Base-by-base conservation (phyloP, 2,113 vertebrate species). In the Takifugu bimaculatus region DNA sequence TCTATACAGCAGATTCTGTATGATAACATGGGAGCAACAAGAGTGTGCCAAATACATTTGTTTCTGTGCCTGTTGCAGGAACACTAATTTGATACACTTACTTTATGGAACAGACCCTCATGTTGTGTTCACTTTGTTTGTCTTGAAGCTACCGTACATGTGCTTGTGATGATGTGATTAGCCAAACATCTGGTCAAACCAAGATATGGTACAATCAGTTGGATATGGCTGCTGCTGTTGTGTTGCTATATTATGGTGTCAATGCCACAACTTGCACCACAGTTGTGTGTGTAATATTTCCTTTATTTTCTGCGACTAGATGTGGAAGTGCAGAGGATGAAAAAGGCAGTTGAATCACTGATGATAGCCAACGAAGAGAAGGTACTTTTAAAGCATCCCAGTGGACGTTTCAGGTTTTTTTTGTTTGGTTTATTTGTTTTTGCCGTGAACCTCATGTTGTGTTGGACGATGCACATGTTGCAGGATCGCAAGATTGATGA, bases 401-500 rank as follows among this genome's bases (percentile, higher is more conserved):
- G 20, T 20, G 20, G 20, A 20, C 20, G 20, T 20, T 20, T 20
- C 20, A 20, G 20, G 20, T 20, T 13, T 20, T 20, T 25, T 25
- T 9, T 25, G 6, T 12, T 20, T 7, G 20, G 6, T 20, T 20
- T 20, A 20, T 20, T 20, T 20, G 20, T 20, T 20, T 20, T 9
- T 26, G 10, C 7, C 49, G 25, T 50, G n/a, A 50, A 39, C 10
- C 26, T 13, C 26, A 26, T 4, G 2, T 26, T 50, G 20, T 50
- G 12, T 50, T 26, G 3, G 26, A 49, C 9, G 3, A n/a, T 48
- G 15, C 45, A 48, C 13, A 2, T 2, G 51, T 63, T 65, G 28
- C 69, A 99, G 97, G 96, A 99, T 85, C 91, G 88, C 48, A 99
- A 96, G 89, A 98, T 99, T 75, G 97, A 98, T 69, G 97, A 99